Base-by-base conservation (phyloP, 2,797 vertebrate genomes). In the Dromococcyx pavoninus region DNA sequence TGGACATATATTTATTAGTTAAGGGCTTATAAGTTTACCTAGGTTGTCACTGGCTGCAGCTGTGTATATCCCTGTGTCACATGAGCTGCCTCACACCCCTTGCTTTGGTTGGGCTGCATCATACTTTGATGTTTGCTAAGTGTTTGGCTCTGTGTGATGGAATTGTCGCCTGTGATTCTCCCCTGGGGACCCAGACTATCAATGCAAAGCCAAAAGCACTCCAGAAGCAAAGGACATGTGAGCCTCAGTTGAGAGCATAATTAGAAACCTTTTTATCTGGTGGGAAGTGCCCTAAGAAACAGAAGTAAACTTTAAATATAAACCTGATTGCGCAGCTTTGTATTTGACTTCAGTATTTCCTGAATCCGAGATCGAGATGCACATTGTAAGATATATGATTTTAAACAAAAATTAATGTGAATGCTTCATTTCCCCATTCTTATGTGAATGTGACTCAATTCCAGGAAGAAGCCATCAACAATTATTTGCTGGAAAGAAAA, bases 331-430 rank as follows among this genome's bases (percentile, higher is more conserved):
- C n/a, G 41, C 21, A 87, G 32, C 10, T 91, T 61, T 37, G 21
- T 50, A 17, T 86, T 90, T 61, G 41, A 64, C 46, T 53, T 67
- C 10, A 54, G 14, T 23, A 4, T 77, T 80, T 86, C 74, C 66
- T 44, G 57, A 80, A 74, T 53, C 13, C 19, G 41, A 13, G 16
- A 54, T 41, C 17, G 41, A 58, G 69, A 10, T 9, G 32, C 1
- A 1, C 2, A 7, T 51, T 51, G 10, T 13, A 50, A 61, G 16
- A 64, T 10, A 25, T 0, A 1, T 10, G 16, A n/a, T 78, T 75
- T 69, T 72, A 23, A 73, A 24, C 22, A 50, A 70, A 81, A 44
- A n/a, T 32, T 28, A 25, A 41, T 24, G 30, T 3, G 15, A 51
- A 39, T 1, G 0, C 13, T 62, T 89, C 0, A 24, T 62, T 85